Percentiles rank a stretch among this genome's conserved stretches.
Conservation (phyloP, 2,797 vertebrate species). For the Danio kyathit region DNA sequence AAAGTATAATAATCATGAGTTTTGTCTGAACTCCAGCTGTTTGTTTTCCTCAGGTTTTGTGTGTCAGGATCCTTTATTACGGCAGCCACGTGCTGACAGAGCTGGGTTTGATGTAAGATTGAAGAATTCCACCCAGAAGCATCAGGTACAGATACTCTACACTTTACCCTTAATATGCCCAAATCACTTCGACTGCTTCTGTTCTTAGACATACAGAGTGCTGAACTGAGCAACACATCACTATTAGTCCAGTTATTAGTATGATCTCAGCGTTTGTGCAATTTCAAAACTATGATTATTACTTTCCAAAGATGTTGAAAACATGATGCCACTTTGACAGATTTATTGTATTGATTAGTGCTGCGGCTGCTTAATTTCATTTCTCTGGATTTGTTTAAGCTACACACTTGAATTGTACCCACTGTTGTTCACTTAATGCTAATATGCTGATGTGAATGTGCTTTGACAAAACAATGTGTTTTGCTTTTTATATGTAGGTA, state of each 20-base stretch:
- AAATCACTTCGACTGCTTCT: not conserved
- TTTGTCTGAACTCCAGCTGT: not conserved
- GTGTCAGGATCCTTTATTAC: constrained; percentile 88
- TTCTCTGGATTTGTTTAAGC: not conserved
- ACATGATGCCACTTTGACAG: not conserved
- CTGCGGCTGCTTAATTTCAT: not conserved
- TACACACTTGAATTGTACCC: not conserved
- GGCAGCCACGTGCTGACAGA: constrained; percentile 74
- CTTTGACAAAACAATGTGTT: no score
- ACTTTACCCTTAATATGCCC: not conserved
- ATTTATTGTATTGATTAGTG: not conserved
- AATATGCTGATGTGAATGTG: no score
- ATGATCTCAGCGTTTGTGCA: not conserved
- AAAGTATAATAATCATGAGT: not conserved
- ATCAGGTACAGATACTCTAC: constrained; percentile 78
- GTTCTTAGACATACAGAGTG: not conserved
- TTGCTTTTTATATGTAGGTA: no score
- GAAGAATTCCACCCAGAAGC: constrained; percentile 78
- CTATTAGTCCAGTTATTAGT: not conserved
- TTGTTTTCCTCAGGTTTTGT: constrained; percentile 84
- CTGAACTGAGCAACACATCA: not conserved
- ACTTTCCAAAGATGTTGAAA: not conserved
- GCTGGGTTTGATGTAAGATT: constrained; percentile 76
- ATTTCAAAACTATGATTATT: not conserved
- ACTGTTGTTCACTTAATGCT: no score